These are phyloP conservation scores for Micrasema longulum DNA, from an alignment of 1,140 invertebrate species.

Conservation along the genomic window DNA sequence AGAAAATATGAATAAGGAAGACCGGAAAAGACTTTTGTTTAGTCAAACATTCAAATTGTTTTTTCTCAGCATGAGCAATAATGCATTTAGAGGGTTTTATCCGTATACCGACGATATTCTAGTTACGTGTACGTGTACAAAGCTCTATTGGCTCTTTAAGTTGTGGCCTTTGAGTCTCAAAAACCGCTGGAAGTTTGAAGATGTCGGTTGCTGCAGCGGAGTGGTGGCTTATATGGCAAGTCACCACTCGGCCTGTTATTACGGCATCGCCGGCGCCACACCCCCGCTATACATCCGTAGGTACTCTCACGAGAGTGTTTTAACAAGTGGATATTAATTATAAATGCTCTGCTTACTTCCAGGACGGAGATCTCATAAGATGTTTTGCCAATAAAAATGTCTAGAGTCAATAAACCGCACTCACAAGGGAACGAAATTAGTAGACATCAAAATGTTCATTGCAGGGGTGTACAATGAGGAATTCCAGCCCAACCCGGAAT, in stretches of 20 bases:
- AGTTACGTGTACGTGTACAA: no score
- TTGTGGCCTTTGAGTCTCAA: no score
- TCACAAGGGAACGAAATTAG: conserved; percentile 1
- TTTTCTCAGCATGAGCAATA: no score
- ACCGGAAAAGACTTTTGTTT: no score
- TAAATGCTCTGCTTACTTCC: conserved; percentile 31
- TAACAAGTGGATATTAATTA: conserved; percentile 48
- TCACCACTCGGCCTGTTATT: conserved; percentile 47
- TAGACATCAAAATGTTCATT: neutral
- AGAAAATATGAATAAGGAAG: no score
- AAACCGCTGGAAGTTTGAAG: no score
- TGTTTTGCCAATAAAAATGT: conserved; percentile 49
- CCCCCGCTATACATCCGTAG: conserved; percentile 3
- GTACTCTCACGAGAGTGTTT: conserved; percentile 38
- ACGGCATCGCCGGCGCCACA: conserved; percentile 37
- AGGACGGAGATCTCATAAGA: conserved; percentile 35
- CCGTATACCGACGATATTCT: no score
- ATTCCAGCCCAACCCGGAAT: no score
- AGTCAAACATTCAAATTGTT: no score
- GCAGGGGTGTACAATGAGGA: conserved; percentile 19
- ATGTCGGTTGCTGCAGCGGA: no score
- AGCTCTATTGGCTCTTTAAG: no score
- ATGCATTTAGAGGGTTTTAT: no score
- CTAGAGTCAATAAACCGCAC: conserved; percentile 35
- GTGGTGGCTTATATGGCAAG: neutral